Evolutionary conservation across 1,140 invertebrate genomes (phyloP).

Genomic region (Melanaphis sacchari): DNA sequence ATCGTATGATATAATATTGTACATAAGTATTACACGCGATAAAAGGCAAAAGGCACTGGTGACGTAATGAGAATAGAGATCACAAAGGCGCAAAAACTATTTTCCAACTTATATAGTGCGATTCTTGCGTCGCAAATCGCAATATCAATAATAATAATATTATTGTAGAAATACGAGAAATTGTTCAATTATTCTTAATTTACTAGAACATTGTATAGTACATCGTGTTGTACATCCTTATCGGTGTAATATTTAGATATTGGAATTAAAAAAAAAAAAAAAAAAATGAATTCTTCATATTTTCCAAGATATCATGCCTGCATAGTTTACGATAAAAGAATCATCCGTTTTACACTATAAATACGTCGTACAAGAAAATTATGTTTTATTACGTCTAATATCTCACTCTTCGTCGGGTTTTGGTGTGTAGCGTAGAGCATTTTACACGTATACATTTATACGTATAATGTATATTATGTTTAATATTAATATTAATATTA

Average conservation of each 20-base stretch:
- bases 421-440: no score
- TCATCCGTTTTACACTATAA: neutral
- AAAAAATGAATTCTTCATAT: neutral
- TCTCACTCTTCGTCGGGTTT: no score
- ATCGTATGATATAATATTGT: neutral
- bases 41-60: neutral
- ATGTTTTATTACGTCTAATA: no score
- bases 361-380: neutral
- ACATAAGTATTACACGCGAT: neutral
- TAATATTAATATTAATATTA: no score
- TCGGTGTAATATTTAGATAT: neutral
- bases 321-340: neutral
- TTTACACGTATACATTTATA: no score
- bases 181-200: neutral
- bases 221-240: neutral
- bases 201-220: no score
- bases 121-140: neutral
- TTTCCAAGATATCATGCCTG: neutral
- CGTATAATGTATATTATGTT: no score
- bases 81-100: neutral
- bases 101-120: neutral
- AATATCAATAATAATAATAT: neutral
- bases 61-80: neutral
- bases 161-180: neutral
- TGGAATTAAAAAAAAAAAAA: no score